phyloP scores from a whole-genome alignment of 2,888 invertebrate genomes.

The Achlya flavicornis region DNA sequence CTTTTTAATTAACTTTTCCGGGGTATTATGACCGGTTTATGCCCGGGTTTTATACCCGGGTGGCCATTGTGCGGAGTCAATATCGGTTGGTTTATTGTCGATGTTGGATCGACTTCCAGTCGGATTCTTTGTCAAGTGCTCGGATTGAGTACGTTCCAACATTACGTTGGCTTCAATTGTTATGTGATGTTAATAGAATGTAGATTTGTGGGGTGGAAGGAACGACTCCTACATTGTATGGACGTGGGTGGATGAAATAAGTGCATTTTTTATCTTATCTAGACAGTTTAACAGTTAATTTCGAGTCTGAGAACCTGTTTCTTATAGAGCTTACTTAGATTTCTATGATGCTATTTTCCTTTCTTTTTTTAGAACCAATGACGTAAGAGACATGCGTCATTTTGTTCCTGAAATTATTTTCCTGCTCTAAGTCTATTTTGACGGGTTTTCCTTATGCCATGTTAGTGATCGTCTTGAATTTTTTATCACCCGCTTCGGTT shows the following conservation, averaged over 20 bases:
- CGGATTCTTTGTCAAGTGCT: slow-evolving; percentile 58
- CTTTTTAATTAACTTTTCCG: slow-evolving; percentile 74
- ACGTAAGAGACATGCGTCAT: not conserved
- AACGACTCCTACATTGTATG: slow-evolving; percentile 4
- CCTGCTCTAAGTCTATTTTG: slow-evolving; percentile 3
- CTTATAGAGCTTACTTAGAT: not conserved
- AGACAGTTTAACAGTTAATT: not conserved
- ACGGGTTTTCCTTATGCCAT: slow-evolving; percentile 12
- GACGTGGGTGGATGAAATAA: not conserved
- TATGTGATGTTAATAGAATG: slow-evolving; percentile 29
- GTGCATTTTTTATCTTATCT: not conserved
- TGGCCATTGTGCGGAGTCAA: slow-evolving; percentile 72
- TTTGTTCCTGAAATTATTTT: not conserved
- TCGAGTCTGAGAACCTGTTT: not conserved
- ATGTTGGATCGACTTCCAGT: slow-evolving; percentile 40
- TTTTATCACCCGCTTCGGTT: slow-evolving; percentile 31
- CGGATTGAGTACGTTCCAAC: slow-evolving; percentile 20
- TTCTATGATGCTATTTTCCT: not conserved
- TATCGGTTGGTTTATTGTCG: slow-evolving; percentile 73
- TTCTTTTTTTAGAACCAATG: not conserved
- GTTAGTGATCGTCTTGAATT: slow-evolving; percentile 24
- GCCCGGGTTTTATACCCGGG: slow-evolving; percentile 63
- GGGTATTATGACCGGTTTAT: slow-evolving; percentile 68
- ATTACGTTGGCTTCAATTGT: slow-evolving; percentile 25
- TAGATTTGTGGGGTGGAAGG: slow-evolving; percentile 23